A percentile compares a stretch with the other conserved stretches of the same genome.
Conservation (phyloP, 2,113 vertebrate species). For the Zapus hudsonius region DNA sequence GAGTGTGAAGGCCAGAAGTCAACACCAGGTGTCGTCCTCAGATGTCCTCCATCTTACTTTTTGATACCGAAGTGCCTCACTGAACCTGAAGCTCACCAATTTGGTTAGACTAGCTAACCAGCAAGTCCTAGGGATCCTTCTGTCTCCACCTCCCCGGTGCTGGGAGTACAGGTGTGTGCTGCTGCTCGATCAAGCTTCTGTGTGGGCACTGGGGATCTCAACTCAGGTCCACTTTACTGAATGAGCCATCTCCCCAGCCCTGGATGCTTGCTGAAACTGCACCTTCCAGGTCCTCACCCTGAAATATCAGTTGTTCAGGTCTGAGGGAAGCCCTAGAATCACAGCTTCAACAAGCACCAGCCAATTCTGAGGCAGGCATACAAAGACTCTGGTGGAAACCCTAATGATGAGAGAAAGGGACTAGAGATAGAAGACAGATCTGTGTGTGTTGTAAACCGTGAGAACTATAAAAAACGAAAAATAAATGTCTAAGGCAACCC, state of each 20-base stretch:
- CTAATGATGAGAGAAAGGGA: neutral
- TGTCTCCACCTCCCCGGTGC: neutral
- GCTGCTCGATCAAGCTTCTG: too few species aligned
- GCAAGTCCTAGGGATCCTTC: neutral
- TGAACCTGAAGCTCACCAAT: too few species aligned
- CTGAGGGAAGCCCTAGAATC: neutral
- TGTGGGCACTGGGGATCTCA: neutral
- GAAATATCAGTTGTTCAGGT: neutral
- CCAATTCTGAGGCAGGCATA: neutral
- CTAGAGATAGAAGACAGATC: neutral
- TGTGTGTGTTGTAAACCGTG: neutral
- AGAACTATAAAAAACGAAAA: neutral
- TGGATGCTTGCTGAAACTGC: neutral
- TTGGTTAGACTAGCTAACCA: too few species aligned
- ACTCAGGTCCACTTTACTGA: neutral
- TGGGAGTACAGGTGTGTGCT: neutral
- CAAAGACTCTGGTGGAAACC: neutral
- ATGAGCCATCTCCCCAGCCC: neutral
- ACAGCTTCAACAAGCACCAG: neutral
- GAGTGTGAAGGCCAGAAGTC: too few species aligned
- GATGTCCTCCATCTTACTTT: too few species aligned
- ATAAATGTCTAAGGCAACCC: neutral
- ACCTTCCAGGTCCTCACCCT: neutral
- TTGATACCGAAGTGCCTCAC: too few species aligned
- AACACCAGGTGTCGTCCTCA: too few species aligned